Base-by-base conservation (phyloP, 1,140 invertebrate species). In the Bombus breviceps region DNA sequence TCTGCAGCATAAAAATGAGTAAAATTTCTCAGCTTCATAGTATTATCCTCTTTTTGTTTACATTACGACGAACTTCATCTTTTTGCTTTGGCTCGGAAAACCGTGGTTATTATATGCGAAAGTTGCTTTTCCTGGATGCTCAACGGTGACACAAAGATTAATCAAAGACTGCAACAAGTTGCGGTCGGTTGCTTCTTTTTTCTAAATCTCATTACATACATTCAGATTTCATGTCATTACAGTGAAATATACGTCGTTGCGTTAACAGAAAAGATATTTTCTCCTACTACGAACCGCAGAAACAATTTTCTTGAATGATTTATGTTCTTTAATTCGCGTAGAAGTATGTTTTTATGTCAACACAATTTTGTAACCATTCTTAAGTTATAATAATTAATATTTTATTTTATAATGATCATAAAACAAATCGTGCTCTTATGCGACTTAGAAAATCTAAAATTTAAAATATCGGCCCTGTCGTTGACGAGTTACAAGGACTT, bases 71-170 rank as follows among this genome's bases (percentile, higher is more conserved):
- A 22, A 73, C 22, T 68, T 76, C 28, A 13, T 68, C 66, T 53
- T 76, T 66, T 28, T 53, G 0, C 1, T 28, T 22, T 37, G n/a
- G n/a, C 9, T 10, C 25, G 10, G 43, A 22, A 53, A 39, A 47
- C 25, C 47, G n/a, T 18, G 43, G 34, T 76, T 75, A 82, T 82
- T 82, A 53, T 75, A 83, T 18, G 15, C 25, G 15, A 53, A 75
- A 66, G 5, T 39, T 82, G n/a, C 25, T 64, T 22, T 22, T 34
- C 8, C 9, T 18, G 2, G 15, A 1, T 43, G 25, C 6, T 28
- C n/a, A 37, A 34, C 34, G n/a, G 5, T 25, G 22, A 74, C n/a
- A 22, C 9, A 47, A 75, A 66, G 59, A 82, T 82, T 81, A 81
- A 47, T 73, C 57, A 53, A 15, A 74, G 15, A 12, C 3, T 28